Evolutionary conservation across 2,888 invertebrate species (phyloP).

Genomic region (Trilocha varians): DNA sequence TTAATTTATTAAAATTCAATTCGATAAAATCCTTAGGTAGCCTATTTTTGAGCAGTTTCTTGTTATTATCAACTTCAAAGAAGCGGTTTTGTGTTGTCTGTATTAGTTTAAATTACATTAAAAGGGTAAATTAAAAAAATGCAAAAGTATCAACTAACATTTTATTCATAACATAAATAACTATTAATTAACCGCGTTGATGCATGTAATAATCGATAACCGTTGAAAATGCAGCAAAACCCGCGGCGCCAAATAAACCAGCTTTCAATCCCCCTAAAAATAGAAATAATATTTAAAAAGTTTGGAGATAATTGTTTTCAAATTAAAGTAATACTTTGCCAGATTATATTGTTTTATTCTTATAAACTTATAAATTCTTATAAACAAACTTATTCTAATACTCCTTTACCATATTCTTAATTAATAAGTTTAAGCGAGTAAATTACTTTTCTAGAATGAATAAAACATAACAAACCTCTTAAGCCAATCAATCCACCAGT

Average conservation of each 20-base stretch:
- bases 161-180: slow-evolving; percentile 1
- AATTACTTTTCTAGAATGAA: background rate
- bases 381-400: too few species aligned
- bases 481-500: slow-evolving; percentile 94
- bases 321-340: too few species aligned
- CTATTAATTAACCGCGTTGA: slow-evolving; percentile 33
- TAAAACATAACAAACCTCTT: slow-evolving; percentile 69
- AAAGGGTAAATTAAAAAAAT: background rate
- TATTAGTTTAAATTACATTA: background rate
- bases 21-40: too few species aligned
- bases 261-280: slow-evolving; percentile 93
- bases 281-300: slow-evolving; percentile 10
- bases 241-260: slow-evolving; percentile 93
- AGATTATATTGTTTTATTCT: too few species aligned
- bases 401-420: too few species aligned
- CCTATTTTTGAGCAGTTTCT: too few species aligned
- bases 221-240: slow-evolving; percentile 98
- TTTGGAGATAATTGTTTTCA: too few species aligned
- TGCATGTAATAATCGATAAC: slow-evolving; percentile 97
- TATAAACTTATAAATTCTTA: too few species aligned
- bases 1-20: too few species aligned
- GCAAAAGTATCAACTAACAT: background rate
- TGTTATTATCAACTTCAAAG: background rate
- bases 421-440: background rate
- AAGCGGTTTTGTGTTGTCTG: background rate